A percentile compares a stretch with the other conserved stretches of the same genome.
phyloP scores from a whole-genome alignment of 1,140 invertebrate species.

The Pseudomyrmex pallidus region DNA sequence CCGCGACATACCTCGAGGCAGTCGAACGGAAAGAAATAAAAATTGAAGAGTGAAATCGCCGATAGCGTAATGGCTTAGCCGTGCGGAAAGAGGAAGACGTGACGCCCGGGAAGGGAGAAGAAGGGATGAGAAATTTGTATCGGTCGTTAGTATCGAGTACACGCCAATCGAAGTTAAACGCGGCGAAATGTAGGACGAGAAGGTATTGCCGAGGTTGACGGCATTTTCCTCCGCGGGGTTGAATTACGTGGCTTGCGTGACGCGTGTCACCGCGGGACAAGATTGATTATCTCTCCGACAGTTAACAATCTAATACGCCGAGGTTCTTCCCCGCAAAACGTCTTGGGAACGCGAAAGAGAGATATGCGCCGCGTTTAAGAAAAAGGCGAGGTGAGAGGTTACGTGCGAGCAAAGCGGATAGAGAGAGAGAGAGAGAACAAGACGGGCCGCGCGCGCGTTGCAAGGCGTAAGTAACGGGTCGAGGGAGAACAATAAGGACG shows the following conservation, averaged over 20 bases:
- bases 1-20: not conserved
- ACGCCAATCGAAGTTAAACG: constrained; percentile 26
- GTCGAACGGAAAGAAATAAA: constrained; percentile 41
- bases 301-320: constrained; percentile 50
- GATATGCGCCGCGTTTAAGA: not conserved
- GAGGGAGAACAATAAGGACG: constrained; percentile 75
- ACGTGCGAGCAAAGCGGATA: not conserved
- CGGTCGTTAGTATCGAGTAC: constrained; percentile 15
- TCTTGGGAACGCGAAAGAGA: constrained; percentile 1
- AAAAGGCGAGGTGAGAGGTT: not conserved
- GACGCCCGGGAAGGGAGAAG: not conserved
- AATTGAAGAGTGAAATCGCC: not conserved
- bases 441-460: constrained; percentile 20
- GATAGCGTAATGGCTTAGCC: constrained; percentile 2
- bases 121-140: not conserved
- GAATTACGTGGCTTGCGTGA: constrained; percentile 42
- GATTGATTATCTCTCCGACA: constrained; percentile 49
- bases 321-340: not conserved
- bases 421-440: not conserved
- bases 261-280: constrained; percentile 34
- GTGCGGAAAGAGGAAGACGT: not conserved
- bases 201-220: not conserved
- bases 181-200: not conserved
- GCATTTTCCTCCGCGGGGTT: not conserved
- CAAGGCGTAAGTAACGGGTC: constrained; percentile 40